Percentiles rank a stretch among this genome's conserved stretches.
phyloP scores from a whole-genome alignment of 1,140 invertebrate genomes.

The Teleogryllus occipitalis region DNA sequence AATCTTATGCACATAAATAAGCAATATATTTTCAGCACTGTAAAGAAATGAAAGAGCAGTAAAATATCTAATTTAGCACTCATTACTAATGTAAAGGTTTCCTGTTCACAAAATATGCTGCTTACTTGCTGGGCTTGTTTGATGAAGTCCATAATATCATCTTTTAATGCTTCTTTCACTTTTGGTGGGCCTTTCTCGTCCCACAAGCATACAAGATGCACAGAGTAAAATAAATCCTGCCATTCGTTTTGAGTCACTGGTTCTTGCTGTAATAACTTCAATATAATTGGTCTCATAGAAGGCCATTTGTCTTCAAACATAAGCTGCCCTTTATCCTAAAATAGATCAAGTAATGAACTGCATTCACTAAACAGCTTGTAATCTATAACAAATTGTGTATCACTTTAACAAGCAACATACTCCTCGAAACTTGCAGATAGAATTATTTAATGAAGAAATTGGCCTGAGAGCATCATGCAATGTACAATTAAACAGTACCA shows the following conservation, averaged over 20 bases:
- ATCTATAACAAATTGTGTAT: neutral
- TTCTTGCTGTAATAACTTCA: constrained; percentile 88
- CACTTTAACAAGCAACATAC: neutral
- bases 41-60: too few species aligned
- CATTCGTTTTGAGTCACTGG: constrained; percentile 88
- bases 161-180: constrained; percentile 77
- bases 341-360: constrained; percentile 22
- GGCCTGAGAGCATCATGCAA: neutral
- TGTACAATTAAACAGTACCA: neutral
- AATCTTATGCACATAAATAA: neutral
- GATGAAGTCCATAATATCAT: constrained; percentile 92
- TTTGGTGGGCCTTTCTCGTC: constrained; percentile 89
- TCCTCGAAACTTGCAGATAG: neutral
- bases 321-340: constrained; percentile 54
- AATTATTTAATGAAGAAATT: neutral
- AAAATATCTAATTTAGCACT: too few species aligned
- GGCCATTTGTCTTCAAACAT: constrained; percentile 95
- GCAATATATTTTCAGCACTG: too few species aligned
- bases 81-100: too few species aligned
- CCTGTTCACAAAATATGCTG: constrained; percentile 9
- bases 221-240: constrained; percentile 94
- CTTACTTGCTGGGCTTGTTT: constrained; percentile 77
- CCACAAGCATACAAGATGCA: constrained; percentile 91
- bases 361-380: neutral
- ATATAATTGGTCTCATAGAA: constrained; percentile 81